Evolutionary conservation across 2,888 invertebrate genomes (phyloP), one percentile per base, ranked within the genome.

Genomic region (Epinotia demarniana): DNA sequence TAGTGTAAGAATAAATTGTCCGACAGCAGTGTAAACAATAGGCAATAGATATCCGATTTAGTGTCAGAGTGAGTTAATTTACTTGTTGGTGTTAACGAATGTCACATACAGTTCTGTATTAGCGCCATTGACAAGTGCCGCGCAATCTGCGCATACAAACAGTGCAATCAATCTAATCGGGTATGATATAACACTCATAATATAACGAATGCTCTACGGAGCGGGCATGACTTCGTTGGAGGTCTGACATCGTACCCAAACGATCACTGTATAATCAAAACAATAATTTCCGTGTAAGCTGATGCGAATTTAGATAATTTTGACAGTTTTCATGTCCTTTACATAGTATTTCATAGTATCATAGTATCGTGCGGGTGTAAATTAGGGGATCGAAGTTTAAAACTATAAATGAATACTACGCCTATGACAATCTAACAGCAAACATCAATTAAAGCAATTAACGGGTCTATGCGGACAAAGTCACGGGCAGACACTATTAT

Each of bases 101-200:
- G 58, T 60, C 12, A 19, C 55, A 63, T 53, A 55, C 46, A 3
- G 4, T n/a, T 66, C n/a, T 13, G 12, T 9, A 19, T 71, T 57
- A 49, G 46, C 57, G 49, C 70, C 64, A 58, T 64, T 64, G 18
- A 64, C 39, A 64, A 75, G 39, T 39, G 39, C 13, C 60, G 8
- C 49, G 70, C 70, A 70, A 64, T 70, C 64, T 53, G 8, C 49
- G 70, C 70, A 70, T 70, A 75, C 64, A 64, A 62, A 73, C 61
- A 61, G 23, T 61, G 55, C 69, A 60, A 46, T 69, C n/a, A 69
- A 58, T 13, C 43, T 69, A 58, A 69, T 60, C 23, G 69, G 69
- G 39, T 3, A 33, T 13, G 16, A 27, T 4, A 13, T 13, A 5
- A 27, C 5, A n/a, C 19, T 16, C 9, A 64, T 33, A 39, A 9